Percentiles rank a stretch among this genome's conserved stretches.
Evolutionary conservation across 2,888 invertebrate species (phyloP).

Genomic region (Drosophila glabriapex): DNA sequence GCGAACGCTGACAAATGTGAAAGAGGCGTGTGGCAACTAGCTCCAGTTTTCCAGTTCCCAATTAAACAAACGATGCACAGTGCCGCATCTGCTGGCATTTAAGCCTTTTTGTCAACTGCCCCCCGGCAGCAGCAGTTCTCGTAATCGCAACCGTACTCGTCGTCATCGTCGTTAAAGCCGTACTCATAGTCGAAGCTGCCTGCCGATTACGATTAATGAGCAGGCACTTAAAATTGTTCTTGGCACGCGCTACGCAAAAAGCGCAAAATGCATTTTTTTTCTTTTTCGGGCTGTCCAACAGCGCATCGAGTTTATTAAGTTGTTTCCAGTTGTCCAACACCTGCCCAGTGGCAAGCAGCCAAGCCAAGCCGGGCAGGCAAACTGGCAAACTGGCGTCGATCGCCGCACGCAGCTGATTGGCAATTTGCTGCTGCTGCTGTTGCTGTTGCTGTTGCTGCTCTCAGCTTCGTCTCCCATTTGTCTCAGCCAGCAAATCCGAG

Average conservation of each 20-base stretch:
- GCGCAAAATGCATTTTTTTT: slow-evolving; percentile 36
- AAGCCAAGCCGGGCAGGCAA: slow-evolving; percentile 8
- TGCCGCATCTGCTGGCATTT: slow-evolving; percentile 14
- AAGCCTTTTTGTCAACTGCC: slow-evolving; percentile 53
- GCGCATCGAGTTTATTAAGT: slow-evolving; percentile 55
- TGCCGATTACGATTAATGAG: slow-evolving; percentile 84
- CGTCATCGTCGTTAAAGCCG: not conserved
- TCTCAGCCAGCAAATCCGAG: slow-evolving; percentile 68
- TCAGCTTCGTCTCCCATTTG: slow-evolving; percentile 63
- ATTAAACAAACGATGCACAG: slow-evolving; percentile 67
- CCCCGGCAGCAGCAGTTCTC: slow-evolving; percentile 42
- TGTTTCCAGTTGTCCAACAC: slow-evolving; percentile 62
- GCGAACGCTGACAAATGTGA: slow-evolving; percentile 71
- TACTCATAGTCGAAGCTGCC: slow-evolving; percentile 24
- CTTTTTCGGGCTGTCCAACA: slow-evolving; percentile 16
- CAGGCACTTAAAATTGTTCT: slow-evolving; percentile 74
- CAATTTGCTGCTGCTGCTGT: slow-evolving; percentile 68
- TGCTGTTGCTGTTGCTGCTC: slow-evolving; percentile 5
- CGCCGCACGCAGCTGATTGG: slow-evolving; percentile 75
- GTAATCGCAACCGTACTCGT: slow-evolving; percentile 27
- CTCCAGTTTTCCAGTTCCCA: slow-evolving; percentile 64
- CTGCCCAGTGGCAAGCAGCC: slow-evolving; percentile 53
- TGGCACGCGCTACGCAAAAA: slow-evolving; percentile 75
- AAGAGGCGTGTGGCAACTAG: slow-evolving; percentile 63
- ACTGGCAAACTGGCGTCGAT: slow-evolving; percentile 17